These are phyloP conservation scores for Acromyrmex charruanus DNA, from an alignment of 1,140 invertebrate genomes.

Conservation along the genomic window DNA sequence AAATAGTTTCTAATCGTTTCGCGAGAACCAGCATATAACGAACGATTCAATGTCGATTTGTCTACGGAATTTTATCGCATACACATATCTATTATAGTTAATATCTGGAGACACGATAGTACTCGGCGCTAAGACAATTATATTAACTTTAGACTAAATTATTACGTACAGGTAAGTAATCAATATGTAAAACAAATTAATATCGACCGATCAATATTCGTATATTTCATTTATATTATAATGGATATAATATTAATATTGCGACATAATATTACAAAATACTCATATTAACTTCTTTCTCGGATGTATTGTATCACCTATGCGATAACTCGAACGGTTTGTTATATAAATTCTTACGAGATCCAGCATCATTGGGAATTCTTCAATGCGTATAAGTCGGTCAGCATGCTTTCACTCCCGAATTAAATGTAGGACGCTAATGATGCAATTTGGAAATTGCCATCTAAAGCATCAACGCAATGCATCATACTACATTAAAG, in stretches of 20 bases:
- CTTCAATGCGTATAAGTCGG: conserved; percentile 45
- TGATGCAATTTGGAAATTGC: conserved; percentile 46
- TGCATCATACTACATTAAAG: not conserved
- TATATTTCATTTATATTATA: not conserved
- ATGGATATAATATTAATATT: not conserved
- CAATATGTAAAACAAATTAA: not conserved
- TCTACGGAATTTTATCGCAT: too few species aligned
- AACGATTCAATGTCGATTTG: too few species aligned
- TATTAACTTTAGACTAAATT: not conserved
- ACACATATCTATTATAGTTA: too few species aligned
- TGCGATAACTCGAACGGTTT: not conserved
- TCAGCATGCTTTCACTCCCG: conserved; percentile 48
- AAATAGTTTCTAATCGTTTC: too few species aligned
- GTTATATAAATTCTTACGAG: conserved; percentile 48
- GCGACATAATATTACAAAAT: not conserved
- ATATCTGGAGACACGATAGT: too few species aligned
- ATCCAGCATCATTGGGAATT: conserved; percentile 31
- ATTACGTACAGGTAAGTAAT: not conserved
- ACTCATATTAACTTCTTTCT: not conserved
- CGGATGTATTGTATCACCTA: not conserved
- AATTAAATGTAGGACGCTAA: conserved; percentile 56
- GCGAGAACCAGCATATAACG: too few species aligned
- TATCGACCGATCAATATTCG: not conserved
- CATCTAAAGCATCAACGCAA: not conserved
- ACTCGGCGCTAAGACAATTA: too few species aligned